phyloP scores from a whole-genome alignment of 2,113 vertebrate species.

The Pyrgilauda ruficollis region DNA sequence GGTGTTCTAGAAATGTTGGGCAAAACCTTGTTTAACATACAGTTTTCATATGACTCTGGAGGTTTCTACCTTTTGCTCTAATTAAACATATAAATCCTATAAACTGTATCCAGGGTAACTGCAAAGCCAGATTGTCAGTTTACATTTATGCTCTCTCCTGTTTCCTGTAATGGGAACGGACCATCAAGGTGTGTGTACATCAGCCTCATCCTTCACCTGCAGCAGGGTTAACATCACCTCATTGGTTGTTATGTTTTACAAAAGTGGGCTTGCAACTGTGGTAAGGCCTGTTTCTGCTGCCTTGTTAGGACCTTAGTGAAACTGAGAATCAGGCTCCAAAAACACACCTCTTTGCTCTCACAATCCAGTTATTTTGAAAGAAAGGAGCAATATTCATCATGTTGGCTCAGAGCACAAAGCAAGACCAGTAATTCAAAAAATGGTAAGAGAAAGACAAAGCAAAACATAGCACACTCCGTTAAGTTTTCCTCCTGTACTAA shows the following conservation, averaged over 20 bases:
- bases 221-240: neutral
- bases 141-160: neutral
- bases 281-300: neutral
- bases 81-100: slow-evolving; percentile 39
- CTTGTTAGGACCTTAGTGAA: neutral
- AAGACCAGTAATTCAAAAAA: neutral
- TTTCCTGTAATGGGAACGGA: neutral
- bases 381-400: neutral
- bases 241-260: neutral
- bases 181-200: neutral
- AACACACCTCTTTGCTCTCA: neutral
- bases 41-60: neutral
- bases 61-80: neutral
- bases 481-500: neutral
- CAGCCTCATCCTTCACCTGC: neutral
- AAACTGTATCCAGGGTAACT: neutral
- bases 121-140: neutral
- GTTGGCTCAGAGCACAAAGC: neutral
- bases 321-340: neutral
- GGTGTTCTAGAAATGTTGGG: neutral
- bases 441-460: neutral
- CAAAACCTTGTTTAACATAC: neutral
- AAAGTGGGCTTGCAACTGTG: neutral
- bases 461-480: neutral
- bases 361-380: neutral